Conservation (phyloP, 2,888 invertebrate species). For the Taphrorychus bicolor region DNA sequence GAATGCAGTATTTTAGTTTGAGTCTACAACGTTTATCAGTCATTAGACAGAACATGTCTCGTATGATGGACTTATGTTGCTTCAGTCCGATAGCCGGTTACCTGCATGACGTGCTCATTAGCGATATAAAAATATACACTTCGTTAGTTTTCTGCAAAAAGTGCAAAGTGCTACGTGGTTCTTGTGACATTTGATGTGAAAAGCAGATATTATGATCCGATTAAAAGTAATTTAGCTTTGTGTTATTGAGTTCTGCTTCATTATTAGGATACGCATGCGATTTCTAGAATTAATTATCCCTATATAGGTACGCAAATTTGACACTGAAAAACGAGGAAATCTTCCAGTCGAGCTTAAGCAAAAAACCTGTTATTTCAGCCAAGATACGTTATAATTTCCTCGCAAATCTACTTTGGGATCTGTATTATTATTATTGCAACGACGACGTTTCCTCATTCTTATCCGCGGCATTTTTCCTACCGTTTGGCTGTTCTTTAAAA, state of each 20-base stretch:
- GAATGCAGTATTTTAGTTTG: neutral
- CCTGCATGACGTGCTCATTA: neutral
- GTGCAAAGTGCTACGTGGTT: neutral
- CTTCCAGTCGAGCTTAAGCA: too few relatives aligned
- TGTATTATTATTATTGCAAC: slow-evolving; percentile 11
- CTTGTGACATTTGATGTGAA: neutral
- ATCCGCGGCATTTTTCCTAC: slow-evolving; percentile 26
- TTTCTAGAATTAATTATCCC: neutral
- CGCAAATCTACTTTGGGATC: neutral
- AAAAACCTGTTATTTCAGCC: neutral
- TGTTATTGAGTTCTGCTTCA: neutral
- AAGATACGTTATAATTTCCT: too few relatives aligned
- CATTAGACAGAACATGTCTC: neutral
- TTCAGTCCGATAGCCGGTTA: neutral
- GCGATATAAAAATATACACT: too few relatives aligned
- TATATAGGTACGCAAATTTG: neutral
- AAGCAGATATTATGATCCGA: neutral
- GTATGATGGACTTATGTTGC: neutral
- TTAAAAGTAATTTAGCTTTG: neutral
- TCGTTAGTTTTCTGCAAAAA: neutral
- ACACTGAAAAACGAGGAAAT: too few relatives aligned
- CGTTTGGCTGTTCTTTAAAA: slow-evolving; percentile 24
- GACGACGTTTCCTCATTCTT: slow-evolving; percentile 10
- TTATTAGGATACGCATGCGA: neutral
- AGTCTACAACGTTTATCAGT: neutral